Percentiles rank a stretch among this genome's conserved stretches.
Conservation (phyloP, 2,888 invertebrate genomes). For the Mycalesis mineus region DNA sequence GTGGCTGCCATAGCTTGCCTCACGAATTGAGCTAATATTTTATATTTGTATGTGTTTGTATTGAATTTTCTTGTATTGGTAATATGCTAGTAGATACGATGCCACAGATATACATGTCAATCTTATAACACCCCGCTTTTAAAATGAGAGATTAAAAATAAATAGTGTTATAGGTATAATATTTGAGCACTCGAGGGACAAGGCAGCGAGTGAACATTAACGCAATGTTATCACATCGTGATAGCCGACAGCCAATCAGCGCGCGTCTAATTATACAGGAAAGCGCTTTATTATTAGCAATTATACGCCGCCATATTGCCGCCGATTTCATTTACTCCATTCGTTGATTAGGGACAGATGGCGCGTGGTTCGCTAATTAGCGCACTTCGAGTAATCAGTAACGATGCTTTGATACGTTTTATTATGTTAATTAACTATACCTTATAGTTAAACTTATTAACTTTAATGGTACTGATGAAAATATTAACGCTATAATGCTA, state of each 20-base stretch:
- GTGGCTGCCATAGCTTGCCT: too few relatives aligned
- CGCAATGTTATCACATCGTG: constrained; percentile 74
- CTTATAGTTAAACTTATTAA: background rate
- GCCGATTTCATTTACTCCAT: constrained; percentile 76
- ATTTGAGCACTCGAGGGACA: constrained; percentile 4
- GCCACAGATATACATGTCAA: too few relatives aligned
- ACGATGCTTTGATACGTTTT: constrained; percentile 20
- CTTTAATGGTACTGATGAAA: constrained; percentile 6
- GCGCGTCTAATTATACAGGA: constrained; percentile 74
- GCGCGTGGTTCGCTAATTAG: constrained; percentile 66
- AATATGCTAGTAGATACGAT: too few relatives aligned
- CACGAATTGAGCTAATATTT: too few relatives aligned
- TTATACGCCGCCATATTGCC: constrained; percentile 76
- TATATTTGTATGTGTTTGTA: too few relatives aligned
- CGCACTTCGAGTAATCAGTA: constrained; percentile 40
- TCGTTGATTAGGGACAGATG: constrained; percentile 77
- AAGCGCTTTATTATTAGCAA: constrained; percentile 78
- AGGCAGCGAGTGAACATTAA: constrained; percentile 44
- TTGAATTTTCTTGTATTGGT: too few relatives aligned
- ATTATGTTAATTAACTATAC: constrained; percentile 3
- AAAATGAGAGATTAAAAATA: too few relatives aligned
- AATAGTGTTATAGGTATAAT: background rate
- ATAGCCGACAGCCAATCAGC: constrained; percentile 71
- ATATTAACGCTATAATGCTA: constrained; percentile 6
- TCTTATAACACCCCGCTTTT: too few relatives aligned